Evolutionary conservation across 2,797 vertebrate species (phyloP), one percentile per base, ranked within the genome.

Genomic region (Falco biarmicus): DNA sequence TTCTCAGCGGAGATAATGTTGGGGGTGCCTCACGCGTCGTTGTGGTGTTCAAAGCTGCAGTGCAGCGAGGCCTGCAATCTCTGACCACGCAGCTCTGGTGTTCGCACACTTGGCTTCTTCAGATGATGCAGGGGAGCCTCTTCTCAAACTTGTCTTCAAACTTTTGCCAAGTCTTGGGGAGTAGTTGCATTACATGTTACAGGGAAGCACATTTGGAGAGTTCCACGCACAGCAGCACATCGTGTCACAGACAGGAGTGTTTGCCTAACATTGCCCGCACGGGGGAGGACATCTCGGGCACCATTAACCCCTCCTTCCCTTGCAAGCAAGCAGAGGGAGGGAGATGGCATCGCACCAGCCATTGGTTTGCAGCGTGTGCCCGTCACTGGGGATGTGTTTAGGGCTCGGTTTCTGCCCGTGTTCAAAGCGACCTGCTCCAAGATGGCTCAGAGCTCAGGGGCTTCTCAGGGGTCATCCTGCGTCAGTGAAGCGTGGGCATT

Each of bases 21-120:
- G 88, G 88, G 92, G 89, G 87, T 83, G 66, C 76, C 89, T 96
- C 90, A 91, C 66, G 78, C 76, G 84, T 95, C 5, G 41, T 14
- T 41, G 41, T 41, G 41, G 12, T 41, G 41, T 41, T 41, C 12
- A 41, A 6, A 92, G 82, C 64, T 78, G 65, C 80, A 59, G 77
- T 50, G 70, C 77, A 66, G 88, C 4, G 43, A 70, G 90, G 87
- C 50, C 70, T 87, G 87, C 96, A 39, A 29, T 94, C 84, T 85
- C 83, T 59, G 63, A 4, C 45, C 48, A 31, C 28, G 61, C 95
- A 66, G 82, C 69, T 89, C 71, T 70, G 57, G 24, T 71, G 48
- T 68, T 93, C 74, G 65, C 29, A 29, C 45, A 51, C 60, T 94
- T 78, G 41, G 53, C 84, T 96, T 51, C 84, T 69, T 77, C 68